Evolutionary conservation across 2,113 vertebrate genomes (phyloP).

Genomic region (Eudyptes chrysolophus): DNA sequence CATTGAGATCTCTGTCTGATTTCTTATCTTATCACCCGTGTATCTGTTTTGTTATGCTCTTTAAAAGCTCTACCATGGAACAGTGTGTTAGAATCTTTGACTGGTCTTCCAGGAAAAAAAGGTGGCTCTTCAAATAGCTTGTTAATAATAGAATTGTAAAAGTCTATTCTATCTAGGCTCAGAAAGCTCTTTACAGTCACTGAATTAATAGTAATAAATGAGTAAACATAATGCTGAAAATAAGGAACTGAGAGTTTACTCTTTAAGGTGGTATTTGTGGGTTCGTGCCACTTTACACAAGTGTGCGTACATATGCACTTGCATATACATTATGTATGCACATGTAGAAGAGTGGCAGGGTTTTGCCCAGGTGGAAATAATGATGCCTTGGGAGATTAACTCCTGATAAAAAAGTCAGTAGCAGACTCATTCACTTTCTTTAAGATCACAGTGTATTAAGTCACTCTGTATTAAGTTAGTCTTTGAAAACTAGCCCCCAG

Average conservation of each 20-base stretch:
- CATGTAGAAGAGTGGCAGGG: background rate
- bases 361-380: background rate
- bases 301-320: background rate
- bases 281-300: background rate
- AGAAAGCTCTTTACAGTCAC: background rate
- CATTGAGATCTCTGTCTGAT: background rate
- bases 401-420: background rate
- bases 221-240: background rate
- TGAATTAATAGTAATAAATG: background rate
- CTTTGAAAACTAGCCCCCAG: background rate
- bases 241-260: background rate
- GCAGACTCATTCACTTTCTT: background rate
- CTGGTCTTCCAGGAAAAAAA: background rate
- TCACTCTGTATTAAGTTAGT: background rate
- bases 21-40: background rate
- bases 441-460: background rate
- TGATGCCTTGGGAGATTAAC: background rate
- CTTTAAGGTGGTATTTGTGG: background rate
- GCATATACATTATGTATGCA: background rate
- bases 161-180: background rate
- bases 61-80: background rate
- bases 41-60: background rate
- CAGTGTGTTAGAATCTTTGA: background rate
- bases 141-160: background rate
- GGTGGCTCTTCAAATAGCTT: background rate